A percentile compares a stretch with the other conserved stretches of the same genome.
Evolutionary conservation across 2,888 invertebrate genomes (phyloP).

Genomic region (Macaria liturata): DNA sequence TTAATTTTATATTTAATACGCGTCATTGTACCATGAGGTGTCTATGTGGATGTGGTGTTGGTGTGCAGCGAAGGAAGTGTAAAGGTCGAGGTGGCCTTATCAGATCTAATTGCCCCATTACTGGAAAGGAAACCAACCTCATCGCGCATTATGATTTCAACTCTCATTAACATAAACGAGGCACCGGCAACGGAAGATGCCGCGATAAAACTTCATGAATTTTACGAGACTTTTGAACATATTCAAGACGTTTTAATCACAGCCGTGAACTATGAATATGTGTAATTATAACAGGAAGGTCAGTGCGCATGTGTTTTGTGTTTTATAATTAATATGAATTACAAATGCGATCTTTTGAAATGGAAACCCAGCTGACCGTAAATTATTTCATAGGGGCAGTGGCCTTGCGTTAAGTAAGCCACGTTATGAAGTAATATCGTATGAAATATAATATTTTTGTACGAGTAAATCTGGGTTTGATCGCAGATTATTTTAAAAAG

Average conservation of each 20-base stretch:
- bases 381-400: constrained; percentile 77
- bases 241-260: constrained; percentile 73
- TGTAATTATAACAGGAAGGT: constrained; percentile 79
- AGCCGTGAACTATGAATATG: constrained; percentile 80
- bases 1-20: too few relatives aligned
- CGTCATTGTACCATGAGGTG: too few relatives aligned
- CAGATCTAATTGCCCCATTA: constrained; percentile 77
- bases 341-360: constrained; percentile 75
- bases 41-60: too few relatives aligned
- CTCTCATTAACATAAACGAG: constrained; percentile 72
- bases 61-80: constrained; percentile 65
- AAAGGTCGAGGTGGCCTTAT: constrained; percentile 77
- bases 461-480: background rate
- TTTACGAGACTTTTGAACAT: constrained; percentile 48
- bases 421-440: constrained; percentile 56
- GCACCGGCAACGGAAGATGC: constrained; percentile 55
- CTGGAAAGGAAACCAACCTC: constrained; percentile 67
- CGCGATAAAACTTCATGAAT: constrained; percentile 66
- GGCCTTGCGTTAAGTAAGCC: constrained; percentile 65
- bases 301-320: constrained; percentile 72
- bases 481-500: constrained; percentile 5
- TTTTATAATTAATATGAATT: constrained; percentile 76
- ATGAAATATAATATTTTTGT: constrained; percentile 10
- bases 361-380: constrained; percentile 73
- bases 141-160: constrained; percentile 76